Base-by-base conservation (phyloP, 1,140 invertebrate genomes). In the Hestina assimilis region DNA sequence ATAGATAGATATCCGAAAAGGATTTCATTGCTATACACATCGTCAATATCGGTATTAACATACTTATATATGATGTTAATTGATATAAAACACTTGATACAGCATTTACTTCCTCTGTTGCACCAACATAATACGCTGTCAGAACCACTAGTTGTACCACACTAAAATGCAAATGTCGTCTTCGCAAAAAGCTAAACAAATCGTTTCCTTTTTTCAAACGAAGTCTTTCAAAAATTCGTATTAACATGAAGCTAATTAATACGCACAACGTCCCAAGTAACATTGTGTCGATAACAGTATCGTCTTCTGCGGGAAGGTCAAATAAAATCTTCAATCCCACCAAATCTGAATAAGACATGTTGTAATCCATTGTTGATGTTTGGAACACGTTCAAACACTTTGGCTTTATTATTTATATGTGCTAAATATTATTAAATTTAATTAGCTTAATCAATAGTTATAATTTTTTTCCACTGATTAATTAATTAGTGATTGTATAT, bases 1-100 rank as follows among this genome's bases (percentile, higher is more conserved):
- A 57, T 6, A 63, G n/a, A 20, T 57, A 63, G n/a, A 57, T 12
- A 23, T 63, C 42, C 9, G 35, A 47, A 3, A 57, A 42, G 26
- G 58, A 52, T 11, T 48, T 47, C 7, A 57, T 21, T 0, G 60
- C 50, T 0, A 43, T 41, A 21, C 47, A 53, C 15, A 23, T 31
- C 1, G 54, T 58, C 54, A 48, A 63, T 9, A 58, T 11, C 1
- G 42, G 54, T 12, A 42, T 46, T 1, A 58, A 4, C 4, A 58
- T 33, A 6, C 17, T 52, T 1, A 63, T 12, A 29, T 28, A 63
- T 0, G 54, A 33, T 8, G 43, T 19, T 1, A 0, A 4, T 28
- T 46, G 12, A 15, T 38, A 55, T 9, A 40, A 7, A 6, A 46
- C 8, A 12, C 5, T 8, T 17, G 9, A 11, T 11, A 23, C 23